Percentiles rank a stretch among this genome's conserved stretches.
Evolutionary conservation across 2,888 invertebrate species (phyloP).

Genomic region (Biston betularia): DNA sequence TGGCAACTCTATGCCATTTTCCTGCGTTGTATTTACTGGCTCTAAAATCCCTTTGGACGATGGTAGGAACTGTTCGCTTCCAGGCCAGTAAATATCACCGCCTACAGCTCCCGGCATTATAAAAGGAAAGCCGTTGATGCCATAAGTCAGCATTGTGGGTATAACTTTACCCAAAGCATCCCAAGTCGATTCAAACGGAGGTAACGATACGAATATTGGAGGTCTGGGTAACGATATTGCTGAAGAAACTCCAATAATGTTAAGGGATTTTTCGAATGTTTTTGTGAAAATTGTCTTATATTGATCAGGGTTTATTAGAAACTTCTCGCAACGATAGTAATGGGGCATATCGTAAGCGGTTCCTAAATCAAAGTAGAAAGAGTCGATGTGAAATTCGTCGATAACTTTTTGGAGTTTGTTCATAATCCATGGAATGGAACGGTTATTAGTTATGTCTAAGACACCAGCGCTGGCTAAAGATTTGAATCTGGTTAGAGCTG

Average conservation of each 20-base stretch:
- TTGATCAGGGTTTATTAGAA: constrained; percentile 92
- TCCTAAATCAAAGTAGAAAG: constrained; percentile 94
- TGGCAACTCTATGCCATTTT: constrained; percentile 85
- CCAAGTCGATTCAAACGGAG: constrained; percentile 96
- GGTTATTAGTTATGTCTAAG: constrained; percentile 94
- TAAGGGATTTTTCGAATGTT: constrained; percentile 87
- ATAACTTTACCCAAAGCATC: constrained; percentile 93
- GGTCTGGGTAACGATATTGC: constrained; percentile 93
- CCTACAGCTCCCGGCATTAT: constrained; percentile 97
- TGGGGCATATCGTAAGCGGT: constrained; percentile 95
- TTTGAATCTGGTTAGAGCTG: constrained; percentile 93
- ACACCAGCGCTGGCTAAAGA: constrained; percentile 93
- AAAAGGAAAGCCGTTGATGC: constrained; percentile 96
- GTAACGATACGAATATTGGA: constrained; percentile 94
- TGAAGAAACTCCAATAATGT: constrained; percentile 93
- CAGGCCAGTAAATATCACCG: constrained; percentile 91
- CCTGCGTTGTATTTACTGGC: constrained; percentile 65
- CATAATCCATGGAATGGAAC: constrained; percentile 92
- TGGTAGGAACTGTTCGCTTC: constrained; percentile 83
- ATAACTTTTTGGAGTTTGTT: constrained; percentile 90
- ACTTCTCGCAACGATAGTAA: constrained; percentile 92
- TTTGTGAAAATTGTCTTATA: constrained; percentile 91
- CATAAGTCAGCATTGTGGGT: constrained; percentile 94
- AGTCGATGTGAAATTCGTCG: constrained; percentile 92
- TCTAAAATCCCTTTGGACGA: constrained; percentile 80